Evolutionary conservation across 2,888 invertebrate species (phyloP).

Genomic region (Lithophane ornitopus): DNA sequence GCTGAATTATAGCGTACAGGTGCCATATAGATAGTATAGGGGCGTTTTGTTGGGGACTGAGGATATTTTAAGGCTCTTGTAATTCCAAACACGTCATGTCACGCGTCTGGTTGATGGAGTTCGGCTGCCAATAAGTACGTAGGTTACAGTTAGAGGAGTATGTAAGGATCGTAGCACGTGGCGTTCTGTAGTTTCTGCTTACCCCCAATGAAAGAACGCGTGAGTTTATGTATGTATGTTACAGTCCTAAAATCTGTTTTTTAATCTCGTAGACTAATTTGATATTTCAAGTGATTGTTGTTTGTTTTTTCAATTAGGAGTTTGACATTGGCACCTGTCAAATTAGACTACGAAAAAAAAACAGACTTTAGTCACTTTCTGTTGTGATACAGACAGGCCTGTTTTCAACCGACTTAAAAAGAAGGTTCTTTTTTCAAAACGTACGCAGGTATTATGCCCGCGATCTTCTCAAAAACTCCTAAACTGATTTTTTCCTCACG

Average conservation of each 20-base stretch:
- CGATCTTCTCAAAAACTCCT: not conserved
- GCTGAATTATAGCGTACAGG: constrained; percentile 36
- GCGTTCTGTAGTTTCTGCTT: too few species aligned
- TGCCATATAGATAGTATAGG: constrained; percentile 39
- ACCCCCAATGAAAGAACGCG: too few species aligned
- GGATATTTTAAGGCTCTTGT: constrained; percentile 33
- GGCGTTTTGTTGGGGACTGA: not conserved
- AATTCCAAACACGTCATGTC: constrained; percentile 22
- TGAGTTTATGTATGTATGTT: too few species aligned
- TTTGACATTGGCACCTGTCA: too few species aligned
- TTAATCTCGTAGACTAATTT: too few species aligned
- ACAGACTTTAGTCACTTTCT: too few species aligned
- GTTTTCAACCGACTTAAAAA: not conserved
- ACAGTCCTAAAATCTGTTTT: too few species aligned
- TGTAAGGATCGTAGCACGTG: too few species aligned
- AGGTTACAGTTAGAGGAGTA: too few species aligned
- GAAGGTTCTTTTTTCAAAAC: not conserved
- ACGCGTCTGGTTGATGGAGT: constrained; percentile 27
- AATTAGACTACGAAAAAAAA: too few species aligned
- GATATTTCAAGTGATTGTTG: too few species aligned
- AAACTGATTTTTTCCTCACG: not conserved
- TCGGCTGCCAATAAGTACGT: constrained; percentile 1
- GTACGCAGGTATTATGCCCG: not conserved
- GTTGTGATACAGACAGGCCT: not conserved
- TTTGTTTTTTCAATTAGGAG: too few species aligned